Percentiles rank a stretch among this genome's conserved stretches.
Conservation (phyloP, 1,140 invertebrate genomes). For the Bombus huntii region DNA sequence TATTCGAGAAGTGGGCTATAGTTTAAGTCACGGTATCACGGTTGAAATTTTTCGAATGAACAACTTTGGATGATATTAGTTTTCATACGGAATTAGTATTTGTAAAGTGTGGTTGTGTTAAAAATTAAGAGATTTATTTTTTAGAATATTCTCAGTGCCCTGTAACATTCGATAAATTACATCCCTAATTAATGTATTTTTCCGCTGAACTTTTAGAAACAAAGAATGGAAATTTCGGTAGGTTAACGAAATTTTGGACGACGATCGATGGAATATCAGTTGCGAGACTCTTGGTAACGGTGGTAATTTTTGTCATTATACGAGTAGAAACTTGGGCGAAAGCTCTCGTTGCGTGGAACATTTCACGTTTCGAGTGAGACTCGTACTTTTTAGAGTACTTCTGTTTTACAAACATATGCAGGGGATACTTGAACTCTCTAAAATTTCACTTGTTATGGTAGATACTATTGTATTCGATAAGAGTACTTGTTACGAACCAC, state of each 20-base stretch:
- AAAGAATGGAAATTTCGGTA: neutral
- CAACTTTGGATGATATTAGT: neutral
- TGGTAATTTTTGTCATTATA: neutral
- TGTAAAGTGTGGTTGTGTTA: neutral
- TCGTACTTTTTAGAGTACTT: neutral
- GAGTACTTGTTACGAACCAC: slow-evolving; percentile 24
- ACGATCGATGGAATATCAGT: neutral
- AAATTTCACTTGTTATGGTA: slow-evolving; percentile 12
- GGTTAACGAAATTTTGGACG: neutral
- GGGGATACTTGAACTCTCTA: neutral
- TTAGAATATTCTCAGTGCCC: neutral
- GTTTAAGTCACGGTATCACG: too few relatives aligned
- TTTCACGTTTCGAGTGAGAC: neutral
- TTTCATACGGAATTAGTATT: too few relatives aligned
- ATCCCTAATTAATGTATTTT: neutral
- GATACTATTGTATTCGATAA: slow-evolving; percentile 4
- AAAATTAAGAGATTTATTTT: neutral
- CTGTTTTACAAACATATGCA: neutral
- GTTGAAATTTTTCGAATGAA: neutral
- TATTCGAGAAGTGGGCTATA: too few relatives aligned
- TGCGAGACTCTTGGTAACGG: neutral
- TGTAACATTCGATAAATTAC: too few relatives aligned
- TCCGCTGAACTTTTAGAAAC: too few relatives aligned
- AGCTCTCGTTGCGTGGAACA: neutral
- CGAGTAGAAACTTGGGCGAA: neutral